Evolutionary conservation across 2,113 vertebrate genomes (phyloP).

Genomic region (Rhinoderma darwinii): DNA sequence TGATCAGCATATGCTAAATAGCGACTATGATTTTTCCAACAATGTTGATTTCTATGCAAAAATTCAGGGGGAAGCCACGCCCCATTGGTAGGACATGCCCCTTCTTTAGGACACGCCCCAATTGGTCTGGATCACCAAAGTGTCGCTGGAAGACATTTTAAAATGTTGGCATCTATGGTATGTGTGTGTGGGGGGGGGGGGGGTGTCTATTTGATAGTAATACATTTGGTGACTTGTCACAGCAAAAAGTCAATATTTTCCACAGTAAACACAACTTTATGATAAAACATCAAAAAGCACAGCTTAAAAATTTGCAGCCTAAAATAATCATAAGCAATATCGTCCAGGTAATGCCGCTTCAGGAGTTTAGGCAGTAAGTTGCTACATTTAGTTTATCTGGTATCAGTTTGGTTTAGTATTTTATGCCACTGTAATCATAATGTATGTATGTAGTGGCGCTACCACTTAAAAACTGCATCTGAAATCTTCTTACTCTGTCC

Average conservation of each 20-base stretch:
- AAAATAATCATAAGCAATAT: background rate
- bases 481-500: background rate
- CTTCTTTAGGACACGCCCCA: too few species aligned
- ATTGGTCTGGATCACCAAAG: too few species aligned
- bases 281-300: too few species aligned
- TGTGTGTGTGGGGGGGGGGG: too few species aligned
- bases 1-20: too few species aligned
- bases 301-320: background rate
- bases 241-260: too few species aligned
- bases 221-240: background rate
- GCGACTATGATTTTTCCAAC: too few species aligned
- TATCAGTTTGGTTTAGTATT: background rate
- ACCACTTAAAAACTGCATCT: background rate
- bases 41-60: too few species aligned
- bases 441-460: background rate
- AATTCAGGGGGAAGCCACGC: too few species aligned
- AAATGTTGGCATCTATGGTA: background rate
- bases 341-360: background rate
- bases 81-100: too few species aligned
- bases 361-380: background rate
- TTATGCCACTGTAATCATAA: background rate
- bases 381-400: background rate
- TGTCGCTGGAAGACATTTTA: too few species aligned
- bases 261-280: too few species aligned
- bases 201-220: background rate